phyloP scores from a whole-genome alignment of 1,140 invertebrate genomes.

The Anastrepha obliqua region DNA sequence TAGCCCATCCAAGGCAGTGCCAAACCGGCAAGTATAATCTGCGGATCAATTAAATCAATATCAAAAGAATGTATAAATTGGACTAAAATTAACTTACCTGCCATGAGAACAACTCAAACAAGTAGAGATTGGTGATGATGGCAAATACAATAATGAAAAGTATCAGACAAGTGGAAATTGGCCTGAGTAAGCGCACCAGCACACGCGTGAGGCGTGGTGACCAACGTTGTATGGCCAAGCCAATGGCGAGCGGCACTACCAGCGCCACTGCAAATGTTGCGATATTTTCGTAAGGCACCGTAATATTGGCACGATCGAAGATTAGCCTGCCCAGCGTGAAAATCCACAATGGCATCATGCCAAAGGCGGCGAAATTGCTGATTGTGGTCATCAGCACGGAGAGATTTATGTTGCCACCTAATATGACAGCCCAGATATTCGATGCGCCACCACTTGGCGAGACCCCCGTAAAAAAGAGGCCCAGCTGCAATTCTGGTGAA shows the following conservation, averaged over 20 bases:
- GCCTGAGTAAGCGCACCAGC: conserved; percentile 87
- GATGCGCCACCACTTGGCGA: conserved; percentile 92
- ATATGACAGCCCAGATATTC: conserved; percentile 92
- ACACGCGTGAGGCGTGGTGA: conserved; percentile 80
- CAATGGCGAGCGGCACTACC: conserved; percentile 87
- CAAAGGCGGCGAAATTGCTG: conserved; percentile 86
- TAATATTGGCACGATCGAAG: conserved; percentile 80
- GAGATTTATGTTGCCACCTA: conserved; percentile 90
- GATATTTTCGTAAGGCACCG: conserved; percentile 89
- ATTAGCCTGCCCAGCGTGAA: conserved; percentile 89
- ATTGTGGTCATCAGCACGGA: conserved; percentile 94
- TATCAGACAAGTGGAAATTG: conserved; percentile 87
- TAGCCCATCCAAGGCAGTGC: conserved; percentile 92
- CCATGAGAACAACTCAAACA: conserved; percentile 93
- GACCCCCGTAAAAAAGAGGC: conserved; percentile 92
- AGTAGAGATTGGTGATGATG: conserved; percentile 90
- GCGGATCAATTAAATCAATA: conserved; percentile 4
- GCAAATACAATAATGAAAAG: conserved; percentile 93
- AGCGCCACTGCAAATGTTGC: conserved; percentile 83
- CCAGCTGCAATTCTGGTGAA: conserved; percentile 82
- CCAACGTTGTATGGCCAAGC: conserved; percentile 83
- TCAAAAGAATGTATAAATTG: not conserved
- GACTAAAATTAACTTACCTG: conserved; percentile 77
- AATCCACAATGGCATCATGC: conserved; percentile 96
- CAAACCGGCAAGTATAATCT: conserved; percentile 88